Percentiles rank a stretch among this genome's conserved stretches.
phyloP scores from a whole-genome alignment of 1,140 invertebrate species.

The Procambarus clarkii region DNA sequence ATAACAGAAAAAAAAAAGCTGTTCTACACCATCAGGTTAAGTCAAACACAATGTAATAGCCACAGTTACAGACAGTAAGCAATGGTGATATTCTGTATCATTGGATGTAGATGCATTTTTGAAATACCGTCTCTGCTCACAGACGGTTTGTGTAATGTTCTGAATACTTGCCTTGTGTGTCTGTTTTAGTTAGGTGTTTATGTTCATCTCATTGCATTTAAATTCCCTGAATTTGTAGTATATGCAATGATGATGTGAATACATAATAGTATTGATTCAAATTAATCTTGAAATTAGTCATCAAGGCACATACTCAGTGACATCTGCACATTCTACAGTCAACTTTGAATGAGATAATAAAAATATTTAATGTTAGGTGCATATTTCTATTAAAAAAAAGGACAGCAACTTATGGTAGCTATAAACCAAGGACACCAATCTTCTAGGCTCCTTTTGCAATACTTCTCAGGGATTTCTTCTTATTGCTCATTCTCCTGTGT shows the following conservation, averaged over 20 bases:
- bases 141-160: conserved; percentile 17
- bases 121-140: conserved; percentile 29
- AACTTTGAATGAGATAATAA: conserved; percentile 9
- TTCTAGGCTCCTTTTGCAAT: conserved; percentile 64
- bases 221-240: background rate
- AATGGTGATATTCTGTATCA: conserved; percentile 55
- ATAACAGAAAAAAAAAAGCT: conserved; percentile 14
- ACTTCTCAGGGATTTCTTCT: conserved; percentile 70
- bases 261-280: background rate
- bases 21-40: conserved; percentile 39
- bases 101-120: conserved; percentile 44
- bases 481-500: conserved; percentile 56
- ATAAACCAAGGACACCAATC: conserved; percentile 32
- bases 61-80: conserved; percentile 65
- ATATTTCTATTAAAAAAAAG: conserved; percentile 27
- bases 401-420: background rate
- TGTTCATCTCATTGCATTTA: background rate
- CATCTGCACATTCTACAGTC: background rate
- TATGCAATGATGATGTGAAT: no score
- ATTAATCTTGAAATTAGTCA: background rate
- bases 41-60: conserved; percentile 31
- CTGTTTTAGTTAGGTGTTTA: background rate
- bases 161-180: conserved; percentile 45
- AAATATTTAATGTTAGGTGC: conserved; percentile 7
- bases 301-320: conserved; percentile 42